Evolutionary conservation across 2,113 vertebrate species (phyloP), one percentile per base, ranked within the genome.

Genomic region (Ctenodactylus gundi): DNA sequence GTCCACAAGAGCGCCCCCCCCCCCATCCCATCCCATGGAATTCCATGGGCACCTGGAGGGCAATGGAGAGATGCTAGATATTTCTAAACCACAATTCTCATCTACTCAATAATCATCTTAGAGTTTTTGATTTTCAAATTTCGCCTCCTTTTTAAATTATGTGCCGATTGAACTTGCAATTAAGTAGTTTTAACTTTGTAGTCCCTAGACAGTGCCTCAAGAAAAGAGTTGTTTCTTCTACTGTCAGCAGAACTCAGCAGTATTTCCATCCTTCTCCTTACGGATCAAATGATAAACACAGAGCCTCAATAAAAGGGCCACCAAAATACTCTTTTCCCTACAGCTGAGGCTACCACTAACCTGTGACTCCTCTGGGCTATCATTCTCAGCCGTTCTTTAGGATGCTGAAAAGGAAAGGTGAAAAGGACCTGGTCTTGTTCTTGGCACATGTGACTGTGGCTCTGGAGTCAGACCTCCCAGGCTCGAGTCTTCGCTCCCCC

Each of bases 201-300:
- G 62, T 29, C 25, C 36, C 20, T 78, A 75, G 1, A 93, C 11
- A 87, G 36, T n/a, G n/a, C 21, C 70, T 58, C n/a, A 95, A 80
- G 39, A 67, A 92, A 84, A 83, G 0, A 68, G 68, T 41, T 39
- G 7, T 27, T 7, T 41, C 5, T 17, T 41, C 49, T 31, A 73
- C 14, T 70, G 17, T 62, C 23, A 82, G 23, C 3, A 91, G 36
- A 36, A 65, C 4, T 14, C 20, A 41, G 57, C 15, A 55, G 4
- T 60, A 27, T 73, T 77, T 88, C 51, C 18, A 55, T 20, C 21
- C 13, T 51, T 20, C 41, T 49, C 57, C 5, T 78, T 83, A 86
- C 80, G 44, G 46, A 64, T 62, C 49, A 92, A 92, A 88, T 64
- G 7, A 41, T 62, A 31, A 75, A 85, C 78, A 90, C 29, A 94